Base-by-base conservation (phyloP, 2,888 invertebrate genomes). In the Chrysomela aeneicollis region DNA sequence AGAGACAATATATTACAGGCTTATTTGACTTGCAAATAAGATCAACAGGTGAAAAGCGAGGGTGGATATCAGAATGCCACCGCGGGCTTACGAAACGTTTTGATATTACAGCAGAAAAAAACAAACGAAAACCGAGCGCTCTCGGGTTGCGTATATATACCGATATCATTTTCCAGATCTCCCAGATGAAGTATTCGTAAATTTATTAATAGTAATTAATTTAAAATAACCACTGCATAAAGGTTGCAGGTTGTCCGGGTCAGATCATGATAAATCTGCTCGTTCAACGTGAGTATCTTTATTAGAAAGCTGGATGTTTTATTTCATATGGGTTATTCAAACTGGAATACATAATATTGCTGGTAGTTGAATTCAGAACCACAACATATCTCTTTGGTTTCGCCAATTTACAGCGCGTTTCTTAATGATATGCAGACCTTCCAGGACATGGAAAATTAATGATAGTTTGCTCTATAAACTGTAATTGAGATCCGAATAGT, bases 41-140 rank as follows among this genome's bases (percentile, higher is more conserved):
- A 61, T 61, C 71, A 78, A 77, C 78, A 78, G 78, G 78, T 78
- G 78, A 78, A 78, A 77, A 74, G 77, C 76, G 77, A 77, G 78
- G 78, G 78, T 76, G 78, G 75, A 77, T 72, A 71, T 69, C 67
- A 64, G 68, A 71, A 69, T 68, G 68, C 71, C 69, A 71, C 76
- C 74, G 66, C 72, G 64, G 73, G 76, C 74, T 65, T 59, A 66
- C 68, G 69, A 49, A 63, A 63, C 65, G 59, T 63, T 69, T 62
- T 65, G 61, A 63, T 66, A 60, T 68, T 61, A 63, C 69, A 62
- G 66, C 64, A 64, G 53, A 64, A 60, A 59, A 65, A 67, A 46
- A 32, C 61, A 59, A 66, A 61, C 21, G 26, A 62, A 62, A 60
- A 61, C 49, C 66, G 61, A 26, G 55, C 55, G 66, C 62, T 64